phyloP scores from a whole-genome alignment of 2,888 invertebrate genomes.

The Hydraecia micacea region DNA sequence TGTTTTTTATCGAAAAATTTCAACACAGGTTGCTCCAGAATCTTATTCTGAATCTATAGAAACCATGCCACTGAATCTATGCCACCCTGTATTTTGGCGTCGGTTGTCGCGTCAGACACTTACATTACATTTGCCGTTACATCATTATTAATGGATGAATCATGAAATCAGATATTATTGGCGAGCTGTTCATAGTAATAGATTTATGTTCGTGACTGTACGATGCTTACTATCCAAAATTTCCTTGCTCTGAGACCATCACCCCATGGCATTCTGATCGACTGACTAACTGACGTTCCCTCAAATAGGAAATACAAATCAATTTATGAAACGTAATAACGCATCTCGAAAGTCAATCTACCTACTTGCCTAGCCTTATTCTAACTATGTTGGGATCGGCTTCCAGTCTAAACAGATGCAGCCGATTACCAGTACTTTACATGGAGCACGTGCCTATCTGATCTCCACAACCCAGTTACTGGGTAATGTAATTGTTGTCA shows the following conservation, averaged over 20 bases:
- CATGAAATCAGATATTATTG: too few relatives aligned
- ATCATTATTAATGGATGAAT: too few relatives aligned
- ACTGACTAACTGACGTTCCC: too few relatives aligned
- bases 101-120: background rate
- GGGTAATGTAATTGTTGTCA: background rate
- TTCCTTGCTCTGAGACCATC: background rate
- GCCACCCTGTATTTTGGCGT: background rate
- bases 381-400: background rate
- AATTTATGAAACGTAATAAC: background rate
- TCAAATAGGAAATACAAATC: background rate
- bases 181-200: too few relatives aligned
- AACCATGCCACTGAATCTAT: too few relatives aligned
- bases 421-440: background rate
- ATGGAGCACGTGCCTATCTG: background rate
- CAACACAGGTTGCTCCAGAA: too few relatives aligned
- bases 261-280: background rate
- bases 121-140: too few relatives aligned
- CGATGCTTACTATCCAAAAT: background rate
- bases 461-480: background rate
- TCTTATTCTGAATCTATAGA: too few relatives aligned
- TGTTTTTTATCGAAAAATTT: too few relatives aligned
- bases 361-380: background rate
- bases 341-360: too few relatives aligned
- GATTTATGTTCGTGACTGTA: background rate
- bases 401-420: background rate